These are phyloP conservation scores for Aspidiotus rigidus DNA, from an alignment of 2,888 invertebrate species.

Conservation along the genomic window DNA sequence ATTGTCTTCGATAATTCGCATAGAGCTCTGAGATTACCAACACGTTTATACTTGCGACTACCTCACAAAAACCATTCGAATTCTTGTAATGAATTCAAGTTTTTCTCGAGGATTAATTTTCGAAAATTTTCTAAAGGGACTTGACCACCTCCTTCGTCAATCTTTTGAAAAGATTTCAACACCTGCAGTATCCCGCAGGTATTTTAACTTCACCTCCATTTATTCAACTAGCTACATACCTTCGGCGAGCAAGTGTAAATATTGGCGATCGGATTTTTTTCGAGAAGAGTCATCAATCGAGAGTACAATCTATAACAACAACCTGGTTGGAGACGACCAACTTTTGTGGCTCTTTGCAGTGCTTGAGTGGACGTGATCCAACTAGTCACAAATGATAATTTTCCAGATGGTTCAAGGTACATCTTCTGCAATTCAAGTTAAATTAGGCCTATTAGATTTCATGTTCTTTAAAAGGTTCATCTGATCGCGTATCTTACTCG, in stretches of 20 bases:
- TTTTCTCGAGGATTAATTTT: too few species aligned
- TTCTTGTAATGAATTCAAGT: too few species aligned
- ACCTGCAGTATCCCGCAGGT: neutral
- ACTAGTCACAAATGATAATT: slow-evolving; percentile 64
- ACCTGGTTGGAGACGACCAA: slow-evolving; percentile 75
- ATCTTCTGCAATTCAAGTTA: slow-evolving; percentile 51
- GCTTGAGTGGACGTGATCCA: slow-evolving; percentile 86
- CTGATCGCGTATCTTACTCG: slow-evolving; percentile 46
- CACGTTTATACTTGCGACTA: too few species aligned
- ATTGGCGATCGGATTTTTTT: slow-evolving; percentile 16
- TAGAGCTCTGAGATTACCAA: too few species aligned
- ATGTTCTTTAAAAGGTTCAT: neutral
- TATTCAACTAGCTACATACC: neutral
- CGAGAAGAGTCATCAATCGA: slow-evolving; percentile 38
- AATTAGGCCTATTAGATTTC: neutral
- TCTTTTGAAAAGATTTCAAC: neutral
- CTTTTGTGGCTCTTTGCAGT: slow-evolving; percentile 76
- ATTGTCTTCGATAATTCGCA: too few species aligned
- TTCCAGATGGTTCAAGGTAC: slow-evolving; percentile 68
- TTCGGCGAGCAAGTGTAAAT: slow-evolving; percentile 25
- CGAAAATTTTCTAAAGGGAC: too few species aligned
- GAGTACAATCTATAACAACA: slow-evolving; percentile 63
- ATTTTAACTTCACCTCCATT: neutral
- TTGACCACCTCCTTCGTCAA: too few species aligned
- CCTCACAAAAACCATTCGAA: too few species aligned